Percentiles rank a stretch among this genome's conserved stretches.
Evolutionary conservation across 2,113 vertebrate species (phyloP).

Genomic region (Crotophaga sulcirostris): DNA sequence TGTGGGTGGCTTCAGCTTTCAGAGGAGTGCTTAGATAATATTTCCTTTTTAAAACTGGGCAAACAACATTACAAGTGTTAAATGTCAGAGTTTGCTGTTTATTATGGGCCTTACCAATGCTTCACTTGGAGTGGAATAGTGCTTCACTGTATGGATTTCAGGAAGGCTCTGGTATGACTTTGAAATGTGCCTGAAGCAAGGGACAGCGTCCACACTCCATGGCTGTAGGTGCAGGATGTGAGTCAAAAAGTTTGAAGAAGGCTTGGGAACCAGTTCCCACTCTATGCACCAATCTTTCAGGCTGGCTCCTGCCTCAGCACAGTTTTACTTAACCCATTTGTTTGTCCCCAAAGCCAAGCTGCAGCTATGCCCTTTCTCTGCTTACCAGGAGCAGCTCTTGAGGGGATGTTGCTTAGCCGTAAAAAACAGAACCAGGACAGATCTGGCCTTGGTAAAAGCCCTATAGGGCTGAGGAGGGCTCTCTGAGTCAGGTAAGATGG

Average conservation of each 20-base stretch:
- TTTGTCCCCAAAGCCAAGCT: background rate
- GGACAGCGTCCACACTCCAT: background rate
- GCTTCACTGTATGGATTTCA: background rate
- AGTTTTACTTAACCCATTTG: background rate
- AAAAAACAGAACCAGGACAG: background rate
- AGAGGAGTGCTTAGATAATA: background rate
- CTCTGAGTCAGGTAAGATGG: background rate
- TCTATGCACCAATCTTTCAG: background rate
- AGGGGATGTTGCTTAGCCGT: background rate
- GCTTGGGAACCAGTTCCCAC: background rate
- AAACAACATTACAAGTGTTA: constrained; percentile 11
- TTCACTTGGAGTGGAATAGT: background rate
- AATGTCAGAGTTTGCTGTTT: constrained; percentile 9
- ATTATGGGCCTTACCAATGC: background rate
- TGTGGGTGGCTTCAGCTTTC: background rate
- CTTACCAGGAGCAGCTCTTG: background rate
- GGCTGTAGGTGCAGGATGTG: background rate
- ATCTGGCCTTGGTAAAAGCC: background rate
- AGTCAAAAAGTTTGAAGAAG: background rate
- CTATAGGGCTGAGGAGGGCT: background rate
- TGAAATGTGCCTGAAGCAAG: background rate
- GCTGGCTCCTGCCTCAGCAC: background rate
- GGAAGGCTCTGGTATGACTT: background rate
- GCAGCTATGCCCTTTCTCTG: background rate
- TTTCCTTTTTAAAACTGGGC: constrained; percentile 31